Percentiles rank a stretch among this genome's conserved stretches.
Evolutionary conservation across 2,797 vertebrate genomes (phyloP).

Genomic region (Crax fasciolata): DNA sequence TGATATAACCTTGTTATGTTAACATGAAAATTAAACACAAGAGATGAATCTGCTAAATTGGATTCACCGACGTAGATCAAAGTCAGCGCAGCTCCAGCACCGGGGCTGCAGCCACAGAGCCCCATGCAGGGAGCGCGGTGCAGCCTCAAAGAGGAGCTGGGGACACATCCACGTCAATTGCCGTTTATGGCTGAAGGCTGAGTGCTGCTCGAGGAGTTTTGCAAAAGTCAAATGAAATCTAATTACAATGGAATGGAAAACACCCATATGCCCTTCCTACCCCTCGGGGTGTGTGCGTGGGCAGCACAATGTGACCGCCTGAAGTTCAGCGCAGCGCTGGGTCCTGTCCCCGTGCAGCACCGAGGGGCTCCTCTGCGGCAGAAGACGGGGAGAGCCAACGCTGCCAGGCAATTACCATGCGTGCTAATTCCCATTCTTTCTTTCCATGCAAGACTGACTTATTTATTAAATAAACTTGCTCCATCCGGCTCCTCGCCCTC

Average conservation of each 20-base stretch:
- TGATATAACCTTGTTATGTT: conserved; percentile 35
- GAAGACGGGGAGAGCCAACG: too few relatives aligned
- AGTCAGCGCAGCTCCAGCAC: background rate
- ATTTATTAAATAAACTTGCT: background rate
- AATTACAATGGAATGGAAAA: background rate
- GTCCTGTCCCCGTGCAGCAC: too few relatives aligned
- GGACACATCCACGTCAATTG: background rate
- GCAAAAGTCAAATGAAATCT: too few relatives aligned
- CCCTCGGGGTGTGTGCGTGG: accelerated
- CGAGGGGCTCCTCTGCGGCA: too few relatives aligned
- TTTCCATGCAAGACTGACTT: background rate
- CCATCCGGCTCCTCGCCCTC: background rate
- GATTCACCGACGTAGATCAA: background rate
- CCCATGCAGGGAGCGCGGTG: accelerated
- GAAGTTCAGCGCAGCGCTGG: accelerated
- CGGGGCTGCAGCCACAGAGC: background rate
- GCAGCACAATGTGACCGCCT: accelerated
- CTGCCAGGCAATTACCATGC: background rate
- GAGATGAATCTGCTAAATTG: conserved; percentile 22
- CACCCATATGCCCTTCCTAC: background rate
- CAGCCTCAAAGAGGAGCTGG: accelerated
- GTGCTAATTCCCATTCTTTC: background rate
- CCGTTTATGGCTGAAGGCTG: background rate
- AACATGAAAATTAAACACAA: conserved; percentile 48
- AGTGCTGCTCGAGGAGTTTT: background rate